phyloP scores from a whole-genome alignment of 2,797 vertebrate genomes.

The Sebastes cheni region DNA sequence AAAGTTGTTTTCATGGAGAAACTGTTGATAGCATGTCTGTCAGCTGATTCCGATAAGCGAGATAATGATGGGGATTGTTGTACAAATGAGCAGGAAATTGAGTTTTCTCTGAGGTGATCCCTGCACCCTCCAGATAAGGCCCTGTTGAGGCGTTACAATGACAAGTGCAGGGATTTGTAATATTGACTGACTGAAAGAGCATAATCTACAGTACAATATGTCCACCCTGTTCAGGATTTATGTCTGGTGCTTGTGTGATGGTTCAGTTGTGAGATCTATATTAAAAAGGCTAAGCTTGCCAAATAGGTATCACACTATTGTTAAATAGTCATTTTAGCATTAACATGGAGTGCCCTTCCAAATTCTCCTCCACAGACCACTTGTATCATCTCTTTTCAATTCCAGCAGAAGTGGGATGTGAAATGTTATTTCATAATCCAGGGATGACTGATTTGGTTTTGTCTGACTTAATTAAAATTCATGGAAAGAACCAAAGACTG shows the following conservation, averaged over 20 bases:
- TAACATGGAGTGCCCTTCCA: not conserved
- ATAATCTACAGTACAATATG: conserved; percentile 51
- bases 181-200: conserved; percentile 60
- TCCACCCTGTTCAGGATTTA: conserved; percentile 33
- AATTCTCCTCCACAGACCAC: conserved; percentile 1
- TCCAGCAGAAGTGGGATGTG: not conserved
- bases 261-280: conserved; percentile 26
- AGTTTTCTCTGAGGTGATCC: conserved; percentile 69
- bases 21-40: conserved; percentile 49
- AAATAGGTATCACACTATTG: conserved; percentile 24
- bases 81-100: conserved; percentile 75
- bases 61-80: conserved; percentile 72
- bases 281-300: conserved; percentile 27
- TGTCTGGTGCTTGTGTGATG: conserved; percentile 21
- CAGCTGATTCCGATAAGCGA: conserved; percentile 59
- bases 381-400: conserved; percentile 29
- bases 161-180: conserved; percentile 63
- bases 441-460: conserved; percentile 27
- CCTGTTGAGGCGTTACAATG: conserved; percentile 56
- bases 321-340: conserved; percentile 17
- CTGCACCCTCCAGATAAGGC: conserved; percentile 71
- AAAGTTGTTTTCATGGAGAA: conserved; percentile 52
- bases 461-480: conserved; percentile 30
- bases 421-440: conserved; percentile 36
- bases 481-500: not conserved